These are phyloP conservation scores for Anneissia japonica DNA, from an alignment of 35 echinoderm and acorn worm genomes.

Conservation along the genomic window DNA sequence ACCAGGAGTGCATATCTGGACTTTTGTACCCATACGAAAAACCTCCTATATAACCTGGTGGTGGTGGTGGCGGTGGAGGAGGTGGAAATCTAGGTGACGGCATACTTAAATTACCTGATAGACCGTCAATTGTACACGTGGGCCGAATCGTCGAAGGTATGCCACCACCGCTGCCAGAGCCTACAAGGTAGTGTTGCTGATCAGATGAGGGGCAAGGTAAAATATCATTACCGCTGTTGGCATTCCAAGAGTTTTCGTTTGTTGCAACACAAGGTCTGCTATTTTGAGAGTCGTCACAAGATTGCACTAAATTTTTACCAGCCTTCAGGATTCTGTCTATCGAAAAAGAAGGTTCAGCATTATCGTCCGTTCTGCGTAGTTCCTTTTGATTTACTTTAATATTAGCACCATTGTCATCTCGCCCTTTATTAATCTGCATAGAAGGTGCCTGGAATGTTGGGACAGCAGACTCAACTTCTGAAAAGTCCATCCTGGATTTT, in stretches of 20 bases:
- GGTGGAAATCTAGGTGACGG: not conserved
- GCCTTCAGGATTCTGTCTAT: not conserved
- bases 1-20: not conserved
- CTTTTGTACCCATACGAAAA: not conserved
- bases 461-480: too few species aligned
- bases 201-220: too few species aligned
- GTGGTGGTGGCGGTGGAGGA: not conserved
- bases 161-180: not conserved
- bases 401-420: not conserved
- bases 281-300: not conserved
- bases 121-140: not conserved
- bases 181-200: not conserved
- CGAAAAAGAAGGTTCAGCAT: not conserved
- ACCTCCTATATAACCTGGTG: not conserved
- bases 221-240: too few species aligned
- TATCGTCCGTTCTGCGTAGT: not conserved
- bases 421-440: not conserved
- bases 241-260: not conserved
- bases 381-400: not conserved
- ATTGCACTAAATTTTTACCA: not conserved
- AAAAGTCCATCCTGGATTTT: too few species aligned
- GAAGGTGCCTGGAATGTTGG: too few species aligned
- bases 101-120: not conserved
- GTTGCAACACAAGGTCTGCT: not conserved
- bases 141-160: not conserved